Conservation (phyloP, 2,888 invertebrate genomes). For the Nipponacmea schrenckii region DNA sequence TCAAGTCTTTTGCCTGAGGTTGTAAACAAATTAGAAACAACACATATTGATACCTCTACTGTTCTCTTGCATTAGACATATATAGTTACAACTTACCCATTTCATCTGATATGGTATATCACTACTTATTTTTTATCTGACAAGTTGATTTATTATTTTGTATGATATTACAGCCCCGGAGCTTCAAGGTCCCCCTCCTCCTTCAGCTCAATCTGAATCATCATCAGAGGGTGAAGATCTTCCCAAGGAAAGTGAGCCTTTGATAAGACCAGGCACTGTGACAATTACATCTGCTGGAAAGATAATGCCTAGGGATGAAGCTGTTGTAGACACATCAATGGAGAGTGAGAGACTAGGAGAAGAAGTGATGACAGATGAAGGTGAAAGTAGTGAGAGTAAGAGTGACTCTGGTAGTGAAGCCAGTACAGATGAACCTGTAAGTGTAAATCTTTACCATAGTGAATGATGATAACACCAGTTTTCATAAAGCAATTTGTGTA, state of each 20-base stretch:
- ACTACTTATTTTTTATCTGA: no score
- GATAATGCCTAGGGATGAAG: constrained; percentile 25
- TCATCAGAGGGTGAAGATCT: constrained; percentile 46
- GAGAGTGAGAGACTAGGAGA: constrained; percentile 29
- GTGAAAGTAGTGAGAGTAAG: constrained; percentile 21
- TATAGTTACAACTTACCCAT: no score
- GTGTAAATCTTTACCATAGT: neutral
- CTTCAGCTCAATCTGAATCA: constrained; percentile 33
- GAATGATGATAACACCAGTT: no score
- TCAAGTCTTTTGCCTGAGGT: no score
- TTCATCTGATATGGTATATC: no score
- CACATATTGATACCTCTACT: no score
- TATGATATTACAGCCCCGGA: constrained; percentile 46
- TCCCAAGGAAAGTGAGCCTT: constrained; percentile 50
- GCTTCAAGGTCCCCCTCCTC: constrained; percentile 40
- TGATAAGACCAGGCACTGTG: constrained; percentile 49
- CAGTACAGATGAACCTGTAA: constrained; percentile 26
- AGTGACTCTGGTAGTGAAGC: constrained; percentile 30
- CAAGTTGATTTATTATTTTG: constrained; percentile 7
- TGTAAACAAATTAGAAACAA: no score
- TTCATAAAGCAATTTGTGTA: no score
- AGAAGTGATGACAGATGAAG: constrained; percentile 18
- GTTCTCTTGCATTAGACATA: no score
- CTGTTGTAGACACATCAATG: constrained; percentile 21
- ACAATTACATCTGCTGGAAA: constrained; percentile 39